phyloP scores from a whole-genome alignment of 2,888 invertebrate genomes.

The Coecobrya sp. region DNA sequence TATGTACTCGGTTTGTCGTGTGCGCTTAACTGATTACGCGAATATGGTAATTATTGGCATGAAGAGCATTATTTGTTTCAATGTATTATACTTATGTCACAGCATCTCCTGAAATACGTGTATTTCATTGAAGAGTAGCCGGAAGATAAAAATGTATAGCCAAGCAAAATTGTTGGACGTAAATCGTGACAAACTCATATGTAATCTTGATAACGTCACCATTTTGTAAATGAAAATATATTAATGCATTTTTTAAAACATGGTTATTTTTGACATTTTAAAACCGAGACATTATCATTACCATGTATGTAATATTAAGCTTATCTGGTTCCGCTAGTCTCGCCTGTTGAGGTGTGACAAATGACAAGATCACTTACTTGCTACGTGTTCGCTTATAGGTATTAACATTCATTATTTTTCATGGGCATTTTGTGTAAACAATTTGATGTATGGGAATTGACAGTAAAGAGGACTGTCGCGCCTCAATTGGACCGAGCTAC shows the following conservation, averaged over 20 bases:
- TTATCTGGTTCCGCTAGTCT: no score
- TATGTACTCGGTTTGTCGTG: neutral
- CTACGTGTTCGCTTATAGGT: no score
- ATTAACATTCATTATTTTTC: no score
- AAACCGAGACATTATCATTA: neutral
- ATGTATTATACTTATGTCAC: neutral
- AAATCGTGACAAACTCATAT: neutral
- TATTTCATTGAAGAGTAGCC: neutral
- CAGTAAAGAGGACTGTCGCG: no score
- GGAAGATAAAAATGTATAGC: neutral
- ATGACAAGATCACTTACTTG: no score
- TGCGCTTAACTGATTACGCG: neutral
- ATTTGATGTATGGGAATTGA: no score
- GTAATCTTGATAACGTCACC: neutral
- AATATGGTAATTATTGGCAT: neutral
- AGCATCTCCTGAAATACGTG: neutral
- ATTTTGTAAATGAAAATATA: neutral
- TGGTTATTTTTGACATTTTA: neutral
- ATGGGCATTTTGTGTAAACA: no score
- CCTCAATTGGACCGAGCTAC: no score
- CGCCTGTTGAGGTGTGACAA: no score
- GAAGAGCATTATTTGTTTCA: no score
- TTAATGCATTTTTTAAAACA: neutral
- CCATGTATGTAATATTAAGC: no score
- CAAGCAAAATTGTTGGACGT: neutral